Percentiles rank a stretch among this genome's conserved stretches.
phyloP scores from a whole-genome alignment of 2,888 invertebrate genomes.

The Anthophora plumipes region DNA sequence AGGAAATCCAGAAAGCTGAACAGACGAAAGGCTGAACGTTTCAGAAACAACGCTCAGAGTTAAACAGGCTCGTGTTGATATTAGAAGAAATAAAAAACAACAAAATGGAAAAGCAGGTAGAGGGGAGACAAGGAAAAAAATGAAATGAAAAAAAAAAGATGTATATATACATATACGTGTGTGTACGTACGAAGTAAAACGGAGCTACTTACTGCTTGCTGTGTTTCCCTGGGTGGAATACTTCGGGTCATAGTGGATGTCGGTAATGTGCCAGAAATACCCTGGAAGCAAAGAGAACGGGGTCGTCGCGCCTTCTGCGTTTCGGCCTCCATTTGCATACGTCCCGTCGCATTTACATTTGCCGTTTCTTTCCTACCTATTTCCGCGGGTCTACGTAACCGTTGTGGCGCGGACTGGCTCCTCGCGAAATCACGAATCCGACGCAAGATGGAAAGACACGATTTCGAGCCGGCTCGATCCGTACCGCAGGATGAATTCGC shows the following conservation, averaged over 20 bases:
- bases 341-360: slow-evolving; percentile 48
- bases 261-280: slow-evolving; percentile 98
- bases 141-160: no score
- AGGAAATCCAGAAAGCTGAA: no score
- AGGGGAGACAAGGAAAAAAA: not conserved
- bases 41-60: no score
- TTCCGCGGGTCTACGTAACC: slow-evolving; percentile 18
- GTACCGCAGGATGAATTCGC: not conserved
- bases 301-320: slow-evolving; percentile 37
- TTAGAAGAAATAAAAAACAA: not conserved
- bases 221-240: slow-evolving; percentile 92
- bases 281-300: slow-evolving; percentile 88
- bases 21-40: no score
- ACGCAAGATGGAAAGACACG: slow-evolving; percentile 3
- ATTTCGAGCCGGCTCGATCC: not conserved
- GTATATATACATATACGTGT: no score
- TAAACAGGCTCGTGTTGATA: not conserved
- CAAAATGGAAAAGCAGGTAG: no score
- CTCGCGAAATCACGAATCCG: slow-evolving; percentile 7
- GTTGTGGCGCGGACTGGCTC: not conserved
- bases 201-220: slow-evolving; percentile 87
- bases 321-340: slow-evolving; percentile 48
- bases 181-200: not conserved
- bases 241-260: slow-evolving; percentile 95
- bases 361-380: slow-evolving; percentile 26